phyloP scores from a whole-genome alignment of 1,140 invertebrate genomes.

The Mizuhopecten yessoensis region DNA sequence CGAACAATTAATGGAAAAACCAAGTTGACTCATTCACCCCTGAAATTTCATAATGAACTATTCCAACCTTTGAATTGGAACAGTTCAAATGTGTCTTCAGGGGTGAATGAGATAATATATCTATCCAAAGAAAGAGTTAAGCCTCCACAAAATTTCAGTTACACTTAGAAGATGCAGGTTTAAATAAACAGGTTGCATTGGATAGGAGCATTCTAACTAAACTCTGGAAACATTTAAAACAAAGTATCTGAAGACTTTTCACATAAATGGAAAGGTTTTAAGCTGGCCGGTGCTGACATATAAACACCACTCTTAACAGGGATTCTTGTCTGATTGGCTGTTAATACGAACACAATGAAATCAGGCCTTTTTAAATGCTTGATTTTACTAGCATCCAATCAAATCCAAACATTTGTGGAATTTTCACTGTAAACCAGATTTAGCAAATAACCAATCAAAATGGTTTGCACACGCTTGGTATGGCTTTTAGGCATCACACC shows the following conservation, averaged over 20 bases:
- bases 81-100: too few species aligned
- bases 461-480: too few species aligned
- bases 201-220: neutral
- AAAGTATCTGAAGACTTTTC: neutral
- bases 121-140: neutral
- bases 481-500: neutral
- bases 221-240: neutral
- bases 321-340: neutral
- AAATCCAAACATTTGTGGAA: neutral
- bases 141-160: neutral
- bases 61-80: too few species aligned
- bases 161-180: neutral
- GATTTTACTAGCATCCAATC: neutral
- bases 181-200: neutral
- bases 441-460: neutral
- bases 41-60: too few species aligned
- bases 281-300: neutral
- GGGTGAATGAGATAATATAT: too few species aligned
- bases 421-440: too few species aligned
- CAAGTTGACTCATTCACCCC: too few species aligned
- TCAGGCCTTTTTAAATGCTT: neutral
- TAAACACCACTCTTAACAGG: neutral
- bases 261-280: too few species aligned
- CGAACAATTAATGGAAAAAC: too few species aligned
- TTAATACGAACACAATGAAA: neutral